Base-by-base conservation (phyloP, 2,797 vertebrate genomes). In the Sebastes oblongus region DNA sequence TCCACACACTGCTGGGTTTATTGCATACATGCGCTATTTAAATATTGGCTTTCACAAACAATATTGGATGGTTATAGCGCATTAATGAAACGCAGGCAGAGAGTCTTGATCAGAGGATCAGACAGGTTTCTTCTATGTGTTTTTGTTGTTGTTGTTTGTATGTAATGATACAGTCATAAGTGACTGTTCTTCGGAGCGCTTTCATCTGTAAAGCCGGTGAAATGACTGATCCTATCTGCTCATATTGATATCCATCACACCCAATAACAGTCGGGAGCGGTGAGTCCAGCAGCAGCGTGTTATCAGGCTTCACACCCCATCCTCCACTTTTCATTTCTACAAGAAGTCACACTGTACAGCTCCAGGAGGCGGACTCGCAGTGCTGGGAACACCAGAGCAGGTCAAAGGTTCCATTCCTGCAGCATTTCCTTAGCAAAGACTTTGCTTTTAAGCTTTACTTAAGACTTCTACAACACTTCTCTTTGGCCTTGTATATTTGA, bases 171-270 rank as follows among this genome's bases (percentile, higher is more conserved):
- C 69, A 80, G 78, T 77, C 84, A 73, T 74, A 82, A 82, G 67
- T 72, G 60, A 74, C 7, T 82, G 75, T 75, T 87, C 56, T 80
- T 68, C 42, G 71, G 8, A 62, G 24, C 13, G 2, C 75, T 78
- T 91, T 81, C 66, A 83, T 85, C 71, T 78, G 62, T 82, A 42
- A 30, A 76, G 68, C 46, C 11, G 20, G 32, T 80, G 77, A 90
- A 82, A 90, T 87, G 78, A 89, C 82, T 85, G 87, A 88, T 91
- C 30, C 20, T 77, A 90, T 92, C 87, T 77, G 59, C 30, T 82
- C 61, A 74, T 87, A 74, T 66, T 68, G 84, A 89, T 87, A 66
- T 77, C 65, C 55, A 75, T 86, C 81, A 75, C 78, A 83, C 8
- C 60, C 81, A 88, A 89, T 88, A 87, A 86, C 60, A 77, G 29